phyloP scores from a whole-genome alignment of 1,140 invertebrate genomes.

The Melitaea cinxia region DNA sequence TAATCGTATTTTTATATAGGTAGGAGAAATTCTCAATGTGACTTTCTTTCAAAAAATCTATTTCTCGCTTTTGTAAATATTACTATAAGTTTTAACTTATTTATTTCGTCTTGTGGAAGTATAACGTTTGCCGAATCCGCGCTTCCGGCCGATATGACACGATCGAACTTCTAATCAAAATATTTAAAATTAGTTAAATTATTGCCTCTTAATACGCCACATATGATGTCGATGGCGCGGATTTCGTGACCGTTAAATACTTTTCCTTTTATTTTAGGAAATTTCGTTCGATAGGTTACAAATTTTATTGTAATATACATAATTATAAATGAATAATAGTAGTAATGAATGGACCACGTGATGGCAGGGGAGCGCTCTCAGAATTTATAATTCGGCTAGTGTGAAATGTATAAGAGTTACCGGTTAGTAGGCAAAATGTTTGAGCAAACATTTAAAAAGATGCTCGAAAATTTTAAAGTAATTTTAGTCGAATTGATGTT shows the following conservation, averaged over 20 bases:
- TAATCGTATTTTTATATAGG: constrained; percentile 76
- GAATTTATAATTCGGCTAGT: constrained; percentile 75
- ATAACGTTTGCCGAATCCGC: constrained; percentile 44
- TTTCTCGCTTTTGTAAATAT: constrained; percentile 80
- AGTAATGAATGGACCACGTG: constrained; percentile 78
- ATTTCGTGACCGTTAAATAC: constrained; percentile 44
- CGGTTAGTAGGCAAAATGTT: constrained; percentile 75
- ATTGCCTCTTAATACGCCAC: constrained; percentile 11
- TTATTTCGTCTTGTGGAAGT: constrained; percentile 67
- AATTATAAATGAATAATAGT: constrained; percentile 60
- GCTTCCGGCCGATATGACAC: constrained; percentile 16
- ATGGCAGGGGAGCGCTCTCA: constrained; percentile 75
- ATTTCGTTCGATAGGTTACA: constrained; percentile 79
- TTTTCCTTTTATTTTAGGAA: constrained; percentile 75
- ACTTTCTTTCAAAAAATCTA: constrained; percentile 59
- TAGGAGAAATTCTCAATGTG: constrained; percentile 70
- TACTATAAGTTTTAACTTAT: constrained; percentile 77
- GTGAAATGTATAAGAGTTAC: constrained; percentile 69
- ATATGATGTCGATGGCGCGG: constrained; percentile 35
- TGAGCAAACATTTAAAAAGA: constrained; percentile 80
- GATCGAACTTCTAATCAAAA: constrained; percentile 10
- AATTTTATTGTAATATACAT: constrained; percentile 80
- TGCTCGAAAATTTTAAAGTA: constrained; percentile 70
- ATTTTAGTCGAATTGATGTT: constrained; percentile 80
- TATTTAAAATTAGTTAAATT: constrained; percentile 33